Evolutionary conservation across 2,888 invertebrate species (phyloP).

Genomic region (Apamea crenata): DNA sequence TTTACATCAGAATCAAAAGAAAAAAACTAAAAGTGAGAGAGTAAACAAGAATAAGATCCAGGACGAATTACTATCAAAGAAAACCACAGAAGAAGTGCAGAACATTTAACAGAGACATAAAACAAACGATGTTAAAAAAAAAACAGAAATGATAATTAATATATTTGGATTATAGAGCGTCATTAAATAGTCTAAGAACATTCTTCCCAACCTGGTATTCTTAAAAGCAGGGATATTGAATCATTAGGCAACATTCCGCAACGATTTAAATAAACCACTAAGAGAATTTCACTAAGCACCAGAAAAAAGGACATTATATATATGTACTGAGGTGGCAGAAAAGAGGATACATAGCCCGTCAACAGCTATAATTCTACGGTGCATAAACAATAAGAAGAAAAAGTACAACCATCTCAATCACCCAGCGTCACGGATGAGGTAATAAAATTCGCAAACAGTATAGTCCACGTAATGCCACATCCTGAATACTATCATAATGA

Average conservation of each 20-base stretch:
- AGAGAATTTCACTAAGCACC: background rate
- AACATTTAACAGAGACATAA: too few relatives aligned
- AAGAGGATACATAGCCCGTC: background rate
- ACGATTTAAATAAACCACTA: background rate
- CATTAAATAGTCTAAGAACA: background rate
- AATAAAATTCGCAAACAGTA: constrained; percentile 24
- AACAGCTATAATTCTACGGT: too few relatives aligned
- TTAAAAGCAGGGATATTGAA: background rate
- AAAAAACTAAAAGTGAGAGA: background rate
- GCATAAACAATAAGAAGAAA: background rate
- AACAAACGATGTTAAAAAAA: too few relatives aligned
- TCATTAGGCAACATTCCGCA: background rate
- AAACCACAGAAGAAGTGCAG: background rate
- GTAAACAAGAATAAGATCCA: background rate
- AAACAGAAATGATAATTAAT: background rate
- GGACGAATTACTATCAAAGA: background rate
- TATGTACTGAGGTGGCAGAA: background rate
- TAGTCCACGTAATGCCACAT: constrained; percentile 52
- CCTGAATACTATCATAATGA: constrained; percentile 45
- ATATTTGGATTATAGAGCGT: background rate
- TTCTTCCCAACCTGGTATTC: background rate
- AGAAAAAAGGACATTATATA: background rate
- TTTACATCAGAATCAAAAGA: background rate
- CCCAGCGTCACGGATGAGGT: constrained; percentile 17
- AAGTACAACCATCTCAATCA: background rate